phyloP scores from a whole-genome alignment of 2,797 vertebrate species.

The Acanthornis magna region DNA sequence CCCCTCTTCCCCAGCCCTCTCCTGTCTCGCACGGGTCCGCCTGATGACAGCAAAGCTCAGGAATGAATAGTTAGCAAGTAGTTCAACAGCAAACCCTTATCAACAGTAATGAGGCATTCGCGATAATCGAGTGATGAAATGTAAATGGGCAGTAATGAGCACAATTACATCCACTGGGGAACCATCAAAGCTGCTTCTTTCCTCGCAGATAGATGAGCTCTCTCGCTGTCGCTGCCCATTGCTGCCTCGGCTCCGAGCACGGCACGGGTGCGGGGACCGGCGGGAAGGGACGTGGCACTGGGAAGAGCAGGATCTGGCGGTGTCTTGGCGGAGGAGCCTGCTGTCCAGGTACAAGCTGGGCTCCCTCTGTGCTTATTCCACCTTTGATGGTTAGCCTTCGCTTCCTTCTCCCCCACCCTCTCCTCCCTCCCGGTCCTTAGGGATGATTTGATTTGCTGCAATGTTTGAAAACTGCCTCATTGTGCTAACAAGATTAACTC shows the following conservation, averaged over 20 bases:
- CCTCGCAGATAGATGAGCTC: constrained; percentile 77
- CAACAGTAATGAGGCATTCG: constrained; percentile 86
- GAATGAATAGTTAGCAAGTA: constrained; percentile 77
- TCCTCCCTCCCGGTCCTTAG: constrained; percentile 76
- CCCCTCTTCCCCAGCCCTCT: neutral
- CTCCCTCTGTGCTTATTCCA: constrained; percentile 14
- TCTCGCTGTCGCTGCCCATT: constrained; percentile 62
- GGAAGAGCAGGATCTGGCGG: neutral
- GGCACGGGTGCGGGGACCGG: neutral
- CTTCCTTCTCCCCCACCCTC: neutral
- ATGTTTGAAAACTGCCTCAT: constrained; percentile 90
- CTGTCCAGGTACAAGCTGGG: neutral
- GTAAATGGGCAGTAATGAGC: constrained; percentile 93
- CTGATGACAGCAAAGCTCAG: constrained; percentile 65
- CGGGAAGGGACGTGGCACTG: neutral
- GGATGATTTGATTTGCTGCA: constrained; percentile 89
- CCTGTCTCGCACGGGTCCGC: constrained; percentile 22
- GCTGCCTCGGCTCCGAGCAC: constrained; percentile 36
- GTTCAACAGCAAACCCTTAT: constrained; percentile 77
- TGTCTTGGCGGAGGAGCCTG: neutral
- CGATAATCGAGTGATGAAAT: constrained; percentile 92
- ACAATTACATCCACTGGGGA: constrained; percentile 87
- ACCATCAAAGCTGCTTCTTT: constrained; percentile 79
- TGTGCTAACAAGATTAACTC: constrained; percentile 88
- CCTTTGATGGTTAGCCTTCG: constrained; percentile 15